Conservation (phyloP, 2,113 vertebrate species). For the Bothrops jararaca region DNA sequence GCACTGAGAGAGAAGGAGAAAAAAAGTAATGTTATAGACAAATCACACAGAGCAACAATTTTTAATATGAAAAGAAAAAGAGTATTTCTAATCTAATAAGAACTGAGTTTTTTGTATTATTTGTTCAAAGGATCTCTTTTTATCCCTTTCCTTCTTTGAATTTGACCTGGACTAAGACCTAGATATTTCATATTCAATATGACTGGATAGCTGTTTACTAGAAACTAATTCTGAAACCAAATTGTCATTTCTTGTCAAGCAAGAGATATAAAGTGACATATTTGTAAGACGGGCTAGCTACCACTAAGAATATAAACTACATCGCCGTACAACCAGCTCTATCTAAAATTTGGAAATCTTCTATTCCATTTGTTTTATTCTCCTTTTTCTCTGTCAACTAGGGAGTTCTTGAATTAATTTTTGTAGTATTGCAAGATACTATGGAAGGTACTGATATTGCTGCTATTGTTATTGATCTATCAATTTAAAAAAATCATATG, state of each 20-base stretch:
- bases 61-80: neutral
- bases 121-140: neutral
- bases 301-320: neutral
- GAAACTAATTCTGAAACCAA: neutral
- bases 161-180: neutral
- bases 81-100: slow-evolving; percentile 15
- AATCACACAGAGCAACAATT: neutral
- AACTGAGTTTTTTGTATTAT: neutral
- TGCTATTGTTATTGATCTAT: neutral
- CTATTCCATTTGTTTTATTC: too few relatives aligned
- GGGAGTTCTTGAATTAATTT: neutral
- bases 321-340: neutral
- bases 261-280: neutral
- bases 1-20: slow-evolving; percentile 71
- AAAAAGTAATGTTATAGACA: slow-evolving; percentile 17
- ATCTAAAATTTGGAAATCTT: neutral
- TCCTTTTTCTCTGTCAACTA: neutral
- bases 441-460: neutral
- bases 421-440: neutral
- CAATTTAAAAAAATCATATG: neutral
- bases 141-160: neutral
- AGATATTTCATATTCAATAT: neutral
- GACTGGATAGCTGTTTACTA: neutral
- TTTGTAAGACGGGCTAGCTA: neutral
- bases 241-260: neutral